Conservation (phyloP, 1,140 invertebrate species). For the Zophobas morio region DNA sequence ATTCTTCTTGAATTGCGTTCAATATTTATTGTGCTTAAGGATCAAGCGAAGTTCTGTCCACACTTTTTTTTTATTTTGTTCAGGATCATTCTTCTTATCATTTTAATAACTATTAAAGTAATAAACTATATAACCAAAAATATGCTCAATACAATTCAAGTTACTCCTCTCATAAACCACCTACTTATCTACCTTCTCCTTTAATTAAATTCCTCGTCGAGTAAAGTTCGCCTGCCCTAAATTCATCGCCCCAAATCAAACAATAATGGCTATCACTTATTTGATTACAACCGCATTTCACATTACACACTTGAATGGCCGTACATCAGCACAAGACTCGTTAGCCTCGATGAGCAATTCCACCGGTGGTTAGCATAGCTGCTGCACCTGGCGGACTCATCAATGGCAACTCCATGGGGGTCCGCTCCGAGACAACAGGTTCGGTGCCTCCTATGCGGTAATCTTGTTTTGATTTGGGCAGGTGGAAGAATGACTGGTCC, state of each 20-base stretch:
- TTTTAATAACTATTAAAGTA: too few relatives aligned
- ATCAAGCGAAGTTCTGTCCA: too few relatives aligned
- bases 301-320: constrained; percentile 31
- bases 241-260: constrained; percentile 26
- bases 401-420: constrained; percentile 8
- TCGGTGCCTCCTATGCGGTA: background rate
- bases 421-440: constrained; percentile 16
- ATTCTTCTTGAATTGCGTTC: too few relatives aligned
- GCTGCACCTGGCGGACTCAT: constrained; percentile 17
- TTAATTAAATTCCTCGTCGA: constrained; percentile 23
- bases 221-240: background rate
- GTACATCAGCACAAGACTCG: constrained; percentile 14
- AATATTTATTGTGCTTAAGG: too few relatives aligned
- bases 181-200: background rate
- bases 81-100: too few relatives aligned
- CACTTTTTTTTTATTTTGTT: too few relatives aligned
- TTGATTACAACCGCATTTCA: constrained; percentile 36
- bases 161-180: too few relatives aligned
- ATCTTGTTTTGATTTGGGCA: constrained; percentile 29
- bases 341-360: constrained; percentile 25
- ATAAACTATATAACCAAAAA: too few relatives aligned
- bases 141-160: too few relatives aligned
- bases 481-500: constrained; percentile 45
- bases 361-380: constrained; percentile 22
- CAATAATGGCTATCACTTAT: constrained; percentile 33